Evolutionary conservation across 2,888 invertebrate species (phyloP), one percentile per base, ranked within the genome.

Genomic region (Syrista parreyssii): DNA sequence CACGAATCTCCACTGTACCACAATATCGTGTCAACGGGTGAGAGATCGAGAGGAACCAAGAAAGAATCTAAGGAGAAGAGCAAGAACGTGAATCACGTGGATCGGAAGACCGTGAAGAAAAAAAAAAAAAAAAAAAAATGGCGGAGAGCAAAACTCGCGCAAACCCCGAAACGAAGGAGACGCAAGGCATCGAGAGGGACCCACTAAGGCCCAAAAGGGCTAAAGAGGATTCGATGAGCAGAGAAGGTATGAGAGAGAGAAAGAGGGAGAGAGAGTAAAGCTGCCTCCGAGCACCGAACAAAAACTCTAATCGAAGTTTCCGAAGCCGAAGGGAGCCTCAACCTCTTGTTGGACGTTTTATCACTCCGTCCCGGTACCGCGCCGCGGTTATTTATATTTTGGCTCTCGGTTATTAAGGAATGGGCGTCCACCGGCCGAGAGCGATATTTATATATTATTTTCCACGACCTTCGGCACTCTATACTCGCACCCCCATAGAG

Each of bases 291-390:
- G 77, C 74, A 75, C 68, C 74, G 80, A 84, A 85, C 87, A 88
- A 87, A 88, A 87, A 87, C 88, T 88, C 86, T 87, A 87, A 88
- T 87, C 87, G 85, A 87, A 88, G 86, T 88, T 88, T 86, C 81
- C 84, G 83, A 87, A 86, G 85, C 84, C 82, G 82, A 78, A 77
- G 78, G 77, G 75, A 55, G 79, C 80, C 71, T 71, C 32, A 12
- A 15, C 31, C 32, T 84, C 81, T 84, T 83, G 82, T 84, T 80
- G 82, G 71, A 33, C 71, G 32, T 75, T 77, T 86, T 84, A 82
- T 83, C 81, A 77, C 81, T 77, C 79, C 73, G 83, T 80, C 83
- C 83, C 79, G 84, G 83, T 80, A 85, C 73, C 34, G 78, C 68
- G 73, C 78, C 75, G 75, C 68, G 79, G 79, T 82, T 82, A 82